phyloP scores from a whole-genome alignment of 2,888 invertebrate species.

The Tortricodes alternella region DNA sequence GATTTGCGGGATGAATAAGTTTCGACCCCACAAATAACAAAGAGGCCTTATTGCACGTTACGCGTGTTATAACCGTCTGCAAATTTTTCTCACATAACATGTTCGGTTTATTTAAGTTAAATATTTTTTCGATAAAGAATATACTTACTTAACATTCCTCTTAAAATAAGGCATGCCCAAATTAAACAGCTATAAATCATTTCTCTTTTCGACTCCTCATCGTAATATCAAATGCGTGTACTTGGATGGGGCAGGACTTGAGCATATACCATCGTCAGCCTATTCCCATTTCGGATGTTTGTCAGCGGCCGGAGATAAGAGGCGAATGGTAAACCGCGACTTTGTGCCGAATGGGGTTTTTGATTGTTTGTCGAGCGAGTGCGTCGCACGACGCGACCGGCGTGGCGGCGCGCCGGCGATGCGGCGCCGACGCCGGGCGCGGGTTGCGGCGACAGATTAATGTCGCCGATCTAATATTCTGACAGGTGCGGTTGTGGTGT shows the following conservation, averaged over 20 bases:
- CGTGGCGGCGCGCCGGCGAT: conserved; percentile 31
- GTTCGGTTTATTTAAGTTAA: too few relatives aligned
- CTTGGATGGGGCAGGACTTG: neutral
- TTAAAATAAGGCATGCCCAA: too few relatives aligned
- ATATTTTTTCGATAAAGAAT: too few relatives aligned
- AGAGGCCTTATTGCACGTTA: conserved; percentile 72
- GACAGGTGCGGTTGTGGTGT: conserved; percentile 62
- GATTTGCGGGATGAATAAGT: conserved; percentile 82
- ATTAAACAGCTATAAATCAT: too few relatives aligned
- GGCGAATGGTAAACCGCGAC: conserved; percentile 64
- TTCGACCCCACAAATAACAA: conserved; percentile 81
- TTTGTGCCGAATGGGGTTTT: conserved; percentile 64
- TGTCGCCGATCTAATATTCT: conserved; percentile 74
- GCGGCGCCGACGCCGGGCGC: conserved; percentile 14
- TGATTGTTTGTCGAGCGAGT: conserved; percentile 58
- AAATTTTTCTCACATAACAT: conserved; percentile 47
- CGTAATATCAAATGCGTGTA: too few relatives aligned
- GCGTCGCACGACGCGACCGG: conserved; percentile 30
- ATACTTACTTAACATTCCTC: too few relatives aligned
- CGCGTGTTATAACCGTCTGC: conserved; percentile 72
- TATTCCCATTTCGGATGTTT: conserved; percentile 43
- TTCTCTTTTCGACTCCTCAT: too few relatives aligned
- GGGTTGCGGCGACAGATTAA: conserved; percentile 62
- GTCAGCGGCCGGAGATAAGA: conserved; percentile 60
- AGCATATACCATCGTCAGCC: neutral